Evolutionary conservation across 1,140 invertebrate genomes (phyloP), one percentile per base, ranked within the genome.

Genomic region (Ceratina japonica): DNA sequence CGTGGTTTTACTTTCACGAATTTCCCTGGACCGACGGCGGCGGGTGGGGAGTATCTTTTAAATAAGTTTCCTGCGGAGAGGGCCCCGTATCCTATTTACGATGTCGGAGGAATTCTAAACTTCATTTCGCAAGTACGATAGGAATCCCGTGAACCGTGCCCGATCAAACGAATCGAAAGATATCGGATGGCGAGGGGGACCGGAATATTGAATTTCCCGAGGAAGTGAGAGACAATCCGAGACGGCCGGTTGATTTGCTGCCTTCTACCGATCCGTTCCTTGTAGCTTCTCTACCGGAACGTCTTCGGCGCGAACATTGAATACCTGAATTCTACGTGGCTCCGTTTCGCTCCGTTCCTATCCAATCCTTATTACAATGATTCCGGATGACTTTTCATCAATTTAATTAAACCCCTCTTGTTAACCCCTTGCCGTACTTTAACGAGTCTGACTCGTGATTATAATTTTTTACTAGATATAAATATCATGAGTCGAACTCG

Each of bases 121-220:
- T 78, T 78, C 75, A 72, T 83, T 80, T 75, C 24, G 63, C 73
- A 84, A 80, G 75, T 62, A 61, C 77, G 77, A 74, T 44, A 65
- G 77, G 62, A 81, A 81, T 75, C 52, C 66, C 61, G 37, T 79
- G 77, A 44, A 73, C 61, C 69, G 76, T 73, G 59, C 59, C 10
- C 10, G 71, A 61, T 79, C 73, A 76, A 73, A 63, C 62, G 56
- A 44, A 75, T 31, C 37, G 54, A 61, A 58, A 49, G 58, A 83
- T 84, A 85, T 86, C 75, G 72, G 77, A 72, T 68, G 74, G 72
- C 76, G 64, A 79, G 37, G 37, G 72, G 79, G 66, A 61, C 69
- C 62, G 72, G 75, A 77, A 87, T 82, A 87, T 81, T 76, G 75
- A 82, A 85, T 86, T 85, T 84, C 78, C 82, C 52, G 27, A 64